phyloP scores from a whole-genome alignment of 2,113 vertebrate genomes.

The Elachura formosa region DNA sequence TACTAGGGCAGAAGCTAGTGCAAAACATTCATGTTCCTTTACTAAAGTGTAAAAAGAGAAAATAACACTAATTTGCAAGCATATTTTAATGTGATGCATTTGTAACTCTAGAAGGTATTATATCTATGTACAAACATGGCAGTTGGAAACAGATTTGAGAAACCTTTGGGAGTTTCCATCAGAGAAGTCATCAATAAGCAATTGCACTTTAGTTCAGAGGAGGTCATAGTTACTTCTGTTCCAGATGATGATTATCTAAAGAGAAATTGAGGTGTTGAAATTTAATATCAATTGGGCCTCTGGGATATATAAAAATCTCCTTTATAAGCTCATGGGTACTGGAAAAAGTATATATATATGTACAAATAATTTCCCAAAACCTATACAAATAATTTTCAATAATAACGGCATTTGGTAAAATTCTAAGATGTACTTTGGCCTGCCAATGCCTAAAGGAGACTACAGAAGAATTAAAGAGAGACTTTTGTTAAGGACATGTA shows the following conservation, averaged over 20 bases:
- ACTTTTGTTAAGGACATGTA: not conserved
- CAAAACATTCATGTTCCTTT: not conserved
- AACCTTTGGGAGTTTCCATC: not conserved
- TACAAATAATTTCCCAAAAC: not conserved
- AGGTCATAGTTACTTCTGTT: not conserved
- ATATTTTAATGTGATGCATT: not conserved
- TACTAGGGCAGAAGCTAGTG: not conserved
- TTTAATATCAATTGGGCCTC: not conserved
- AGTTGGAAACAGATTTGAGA: not conserved
- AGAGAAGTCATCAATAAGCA: not conserved
- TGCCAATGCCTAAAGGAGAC: not conserved
- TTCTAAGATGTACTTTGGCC: not conserved
- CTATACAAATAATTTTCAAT: not conserved
- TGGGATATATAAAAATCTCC: not conserved
- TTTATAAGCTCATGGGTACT: not conserved
- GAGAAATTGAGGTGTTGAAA: not conserved
- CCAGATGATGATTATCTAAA: not conserved
- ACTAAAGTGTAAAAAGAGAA: not conserved
- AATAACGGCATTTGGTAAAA: not conserved
- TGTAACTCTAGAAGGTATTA: not conserved
- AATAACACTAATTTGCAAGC: not conserved
- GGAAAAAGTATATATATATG: not conserved
- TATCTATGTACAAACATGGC: not conserved
- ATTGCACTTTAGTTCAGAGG: not conserved
- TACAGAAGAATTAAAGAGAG: not conserved